Base-by-base conservation (phyloP, 2,113 vertebrate genomes). In the Mohoua ochrocephala region DNA sequence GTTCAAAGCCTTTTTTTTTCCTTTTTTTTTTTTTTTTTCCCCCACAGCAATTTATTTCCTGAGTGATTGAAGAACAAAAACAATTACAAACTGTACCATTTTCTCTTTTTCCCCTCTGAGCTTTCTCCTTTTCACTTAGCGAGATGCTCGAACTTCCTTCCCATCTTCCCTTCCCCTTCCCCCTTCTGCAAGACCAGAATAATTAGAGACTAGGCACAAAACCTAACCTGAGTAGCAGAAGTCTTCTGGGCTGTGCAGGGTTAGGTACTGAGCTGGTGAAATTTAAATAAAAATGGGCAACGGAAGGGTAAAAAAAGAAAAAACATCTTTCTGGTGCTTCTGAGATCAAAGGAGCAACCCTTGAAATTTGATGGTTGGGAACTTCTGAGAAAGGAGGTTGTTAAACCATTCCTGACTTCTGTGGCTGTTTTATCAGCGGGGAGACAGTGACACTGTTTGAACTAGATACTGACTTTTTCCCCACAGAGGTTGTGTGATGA, bases 11-110 rank as follows among this genome's bases (percentile, higher is more conserved):
- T 10, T 6, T 47, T 64, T 70, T 15, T 57, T 39, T 21, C 11
- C n/a, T n/a, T n/a, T n/a, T n/a, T n/a, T n/a, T n/a, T 13, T n/a
- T 19, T 60, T 57, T 44, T 54, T 20, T 2, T 2, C 14, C 87
- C 69, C 75, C 75, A 65, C 47, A 80, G 86, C 83, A 96, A 61
- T 90, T 94, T 95, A 87, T 95, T 96, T 95, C 91, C 84, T 77
- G 81, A 81, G 64, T 64, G 86, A 94, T 14, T 94, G 87, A 97
- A 96, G 96, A 97, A 92, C 42, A 93, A 73, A 93, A 96, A 87
- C 94, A 96, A 95, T 92, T 95, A 95, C 78, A 93, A 93, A 93
- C 79, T 95, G 82, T 80, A 94, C 69, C 44, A 35, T 87, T 93
- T 87, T 88, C 69, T 77, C 83, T 93, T 75, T 91, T 91, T 64